Evolutionary conservation across 2,797 vertebrate genomes (phyloP).

Genomic region (Gallinago solitaria): DNA sequence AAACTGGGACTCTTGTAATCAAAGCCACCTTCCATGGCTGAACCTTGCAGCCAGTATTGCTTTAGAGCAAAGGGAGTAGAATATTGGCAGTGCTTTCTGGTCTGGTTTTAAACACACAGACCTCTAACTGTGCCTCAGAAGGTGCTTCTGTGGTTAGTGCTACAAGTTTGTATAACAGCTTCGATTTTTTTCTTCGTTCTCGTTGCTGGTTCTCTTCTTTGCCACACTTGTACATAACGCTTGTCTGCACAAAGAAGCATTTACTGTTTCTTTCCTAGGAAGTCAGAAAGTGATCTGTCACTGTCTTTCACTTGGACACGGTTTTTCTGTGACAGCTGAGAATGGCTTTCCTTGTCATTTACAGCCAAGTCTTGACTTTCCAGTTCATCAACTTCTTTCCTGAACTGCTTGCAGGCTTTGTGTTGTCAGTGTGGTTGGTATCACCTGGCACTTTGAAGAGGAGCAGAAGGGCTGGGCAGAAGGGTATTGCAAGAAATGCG

Average conservation of each 20-base stretch:
- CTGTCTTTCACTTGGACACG: not conserved
- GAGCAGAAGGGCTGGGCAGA: not conserved
- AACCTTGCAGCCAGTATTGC: not conserved
- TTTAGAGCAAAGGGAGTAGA: not conserved
- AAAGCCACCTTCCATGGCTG: not conserved
- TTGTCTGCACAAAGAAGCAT: conserved; percentile 29
- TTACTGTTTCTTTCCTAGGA: conserved; percentile 22
- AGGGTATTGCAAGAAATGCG: not conserved
- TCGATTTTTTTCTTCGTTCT: not conserved
- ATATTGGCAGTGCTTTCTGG: not conserved
- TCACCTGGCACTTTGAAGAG: not conserved
- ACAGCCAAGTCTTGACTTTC: not conserved
- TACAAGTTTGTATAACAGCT: not conserved
- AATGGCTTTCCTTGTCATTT: conserved; percentile 10
- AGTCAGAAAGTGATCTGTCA: not conserved
- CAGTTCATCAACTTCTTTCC: conserved; percentile 15
- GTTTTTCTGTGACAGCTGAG: conserved; percentile 3
- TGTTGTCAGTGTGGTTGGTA: not conserved
- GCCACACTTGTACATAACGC: not conserved
- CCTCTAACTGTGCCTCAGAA: not conserved
- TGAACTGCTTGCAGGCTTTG: not conserved
- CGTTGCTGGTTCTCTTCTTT: not conserved
- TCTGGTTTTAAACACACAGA: not conserved
- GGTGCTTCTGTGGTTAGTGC: conserved; percentile 10
- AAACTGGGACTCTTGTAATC: not conserved